phyloP scores from a whole-genome alignment of 2,113 vertebrate genomes.

The Petrocephalus zakoni region DNA sequence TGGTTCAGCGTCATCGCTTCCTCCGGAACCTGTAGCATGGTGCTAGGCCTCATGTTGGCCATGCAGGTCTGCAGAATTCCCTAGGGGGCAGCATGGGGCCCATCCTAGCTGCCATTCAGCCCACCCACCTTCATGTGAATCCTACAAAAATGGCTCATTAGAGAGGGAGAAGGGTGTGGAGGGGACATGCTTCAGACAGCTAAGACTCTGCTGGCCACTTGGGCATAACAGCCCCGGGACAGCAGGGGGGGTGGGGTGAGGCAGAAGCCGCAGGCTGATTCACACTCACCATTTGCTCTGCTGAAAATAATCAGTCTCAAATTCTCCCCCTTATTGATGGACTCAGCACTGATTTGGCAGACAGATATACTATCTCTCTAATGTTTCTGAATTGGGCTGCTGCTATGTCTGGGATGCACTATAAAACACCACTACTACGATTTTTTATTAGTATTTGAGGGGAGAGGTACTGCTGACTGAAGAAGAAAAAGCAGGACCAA shows the following conservation, averaged over 20 bases:
- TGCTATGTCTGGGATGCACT: not conserved
- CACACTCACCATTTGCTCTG: not conserved
- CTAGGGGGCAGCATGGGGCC: not conserved
- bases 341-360: not conserved
- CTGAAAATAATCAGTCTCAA: not conserved
- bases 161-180: not conserved
- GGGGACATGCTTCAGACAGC: not conserved
- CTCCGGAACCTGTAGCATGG: not conserved
- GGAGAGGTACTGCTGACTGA: not conserved
- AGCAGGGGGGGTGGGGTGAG: not conserved
- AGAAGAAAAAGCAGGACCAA: not conserved
- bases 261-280: not conserved
- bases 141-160: not conserved
- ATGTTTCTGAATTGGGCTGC: not conserved
- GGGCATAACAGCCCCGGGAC: not conserved
- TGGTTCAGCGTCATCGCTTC: not conserved
- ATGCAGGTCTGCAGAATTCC: not conserved
- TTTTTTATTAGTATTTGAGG: not conserved
- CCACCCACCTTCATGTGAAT: not conserved
- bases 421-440: not conserved
- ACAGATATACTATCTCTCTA: not conserved
- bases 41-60: not conserved
- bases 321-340: not conserved
- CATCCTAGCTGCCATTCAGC: not conserved
- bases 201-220: not conserved